These are phyloP conservation scores for Parus major DNA, from an alignment of 2,113 vertebrate genomes.

Conservation along the genomic window DNA sequence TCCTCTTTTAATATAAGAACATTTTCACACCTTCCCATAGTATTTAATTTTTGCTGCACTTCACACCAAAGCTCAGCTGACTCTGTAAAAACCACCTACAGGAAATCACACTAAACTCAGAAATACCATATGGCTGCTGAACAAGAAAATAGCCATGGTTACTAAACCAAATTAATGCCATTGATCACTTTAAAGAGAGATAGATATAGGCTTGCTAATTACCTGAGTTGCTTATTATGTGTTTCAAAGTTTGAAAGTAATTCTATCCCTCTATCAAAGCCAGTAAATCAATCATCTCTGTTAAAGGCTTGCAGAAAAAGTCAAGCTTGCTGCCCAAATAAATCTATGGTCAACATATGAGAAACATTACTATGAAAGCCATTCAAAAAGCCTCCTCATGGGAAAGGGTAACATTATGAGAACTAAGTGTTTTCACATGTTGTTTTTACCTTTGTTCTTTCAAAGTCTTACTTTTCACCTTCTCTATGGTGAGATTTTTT, in stretches of 20 bases:
- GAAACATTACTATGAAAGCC: conserved; percentile 62
- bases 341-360: conserved; percentile 57
- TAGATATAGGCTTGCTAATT: conserved; percentile 20
- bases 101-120: conserved; percentile 45
- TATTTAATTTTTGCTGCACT: conserved; percentile 41
- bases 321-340: conserved; percentile 26
- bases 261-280: conserved; percentile 28
- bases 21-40: conserved; percentile 1
- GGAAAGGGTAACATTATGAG: conserved; percentile 61
- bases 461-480: conserved; percentile 60
- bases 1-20: not conserved
- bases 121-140: conserved; percentile 36
- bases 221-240: conserved; percentile 30
- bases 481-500: not conserved
- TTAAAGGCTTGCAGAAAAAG: conserved; percentile 35
- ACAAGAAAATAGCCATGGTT: not conserved
- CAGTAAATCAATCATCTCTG: conserved; percentile 52
- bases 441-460: conserved; percentile 66
- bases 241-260: conserved; percentile 52
- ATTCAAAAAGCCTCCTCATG: conserved; percentile 45
- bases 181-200: conserved; percentile 31
- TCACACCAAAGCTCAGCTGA: conserved; percentile 35
- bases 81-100: conserved; percentile 30
- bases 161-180: conserved; percentile 48
- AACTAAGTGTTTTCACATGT: conserved; percentile 67